These are phyloP conservation scores for Balaenoptera acutorostrata DNA, from an alignment of 2,113 vertebrate genomes.

Conservation along the genomic window DNA sequence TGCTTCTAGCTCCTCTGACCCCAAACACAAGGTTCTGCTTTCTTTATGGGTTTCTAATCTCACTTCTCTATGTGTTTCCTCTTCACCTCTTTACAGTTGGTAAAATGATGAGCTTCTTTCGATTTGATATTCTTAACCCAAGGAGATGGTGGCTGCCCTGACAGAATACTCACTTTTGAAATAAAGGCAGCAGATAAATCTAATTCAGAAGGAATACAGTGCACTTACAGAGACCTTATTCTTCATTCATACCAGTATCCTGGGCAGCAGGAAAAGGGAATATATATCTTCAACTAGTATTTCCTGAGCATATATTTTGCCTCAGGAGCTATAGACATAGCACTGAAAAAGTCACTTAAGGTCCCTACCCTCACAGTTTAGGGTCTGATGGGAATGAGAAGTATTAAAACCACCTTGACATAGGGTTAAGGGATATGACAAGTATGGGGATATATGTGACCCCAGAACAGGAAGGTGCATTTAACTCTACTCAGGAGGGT, in stretches of 20 bases:
- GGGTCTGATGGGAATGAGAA: neutral
- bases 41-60: conserved; percentile 39
- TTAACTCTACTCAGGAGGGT: neutral
- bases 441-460: neutral
- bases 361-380: neutral
- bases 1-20: conserved; percentile 45
- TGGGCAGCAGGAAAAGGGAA: neutral
- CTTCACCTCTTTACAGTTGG: neutral
- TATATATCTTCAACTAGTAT: neutral
- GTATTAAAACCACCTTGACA: neutral
- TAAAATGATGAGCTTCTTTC: conserved; percentile 47
- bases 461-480: neutral
- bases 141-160: neutral
- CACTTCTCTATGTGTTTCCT: conserved; percentile 28
- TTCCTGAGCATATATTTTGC: neutral
- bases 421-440: neutral
- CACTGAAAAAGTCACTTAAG: neutral
- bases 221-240: neutral
- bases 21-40: neutral
- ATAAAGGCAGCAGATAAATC: neutral
- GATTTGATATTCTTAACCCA: conserved; percentile 41
- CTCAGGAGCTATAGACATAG: neutral
- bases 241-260: neutral
- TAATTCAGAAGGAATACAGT: neutral
- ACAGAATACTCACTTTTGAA: neutral